Conservation (phyloP, 2,888 invertebrate species). For the Ferdinandea cuprea region DNA sequence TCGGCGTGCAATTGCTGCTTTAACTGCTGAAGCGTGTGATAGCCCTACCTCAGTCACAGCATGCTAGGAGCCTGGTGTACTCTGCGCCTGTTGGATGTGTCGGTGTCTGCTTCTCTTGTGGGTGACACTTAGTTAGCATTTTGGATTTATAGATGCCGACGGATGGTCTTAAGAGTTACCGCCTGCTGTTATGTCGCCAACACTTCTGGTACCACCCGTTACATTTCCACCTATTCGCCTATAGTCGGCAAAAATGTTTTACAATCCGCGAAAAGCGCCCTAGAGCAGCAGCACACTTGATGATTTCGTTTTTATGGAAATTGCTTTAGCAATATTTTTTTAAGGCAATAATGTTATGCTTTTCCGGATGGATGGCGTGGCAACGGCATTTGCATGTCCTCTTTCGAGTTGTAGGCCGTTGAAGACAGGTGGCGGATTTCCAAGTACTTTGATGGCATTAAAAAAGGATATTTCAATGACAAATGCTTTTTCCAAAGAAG, state of each 20-base stretch:
- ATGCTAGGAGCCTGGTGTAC: constrained; percentile 1
- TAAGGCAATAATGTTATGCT: neutral
- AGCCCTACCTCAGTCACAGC: constrained; percentile 20
- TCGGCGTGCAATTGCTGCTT: constrained; percentile 19
- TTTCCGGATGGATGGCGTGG: constrained; percentile 29
- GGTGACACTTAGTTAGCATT: constrained; percentile 20
- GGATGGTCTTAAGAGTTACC: constrained; percentile 31
- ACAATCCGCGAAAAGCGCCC: constrained; percentile 30
- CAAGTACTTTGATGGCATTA: constrained; percentile 44
- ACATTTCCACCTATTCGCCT: neutral
- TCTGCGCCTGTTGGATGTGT: neutral
- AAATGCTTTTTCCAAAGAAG: too few relatives aligned
- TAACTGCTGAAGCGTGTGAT: constrained; percentile 25
- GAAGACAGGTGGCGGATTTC: constrained; percentile 46
- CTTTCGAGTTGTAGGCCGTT: constrained; percentile 24
- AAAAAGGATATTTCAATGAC: constrained; percentile 22
- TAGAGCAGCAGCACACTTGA: constrained; percentile 20
- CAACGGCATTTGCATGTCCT: constrained; percentile 15
- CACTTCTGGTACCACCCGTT: constrained; percentile 14
- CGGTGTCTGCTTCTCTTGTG: neutral
- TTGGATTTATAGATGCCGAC: constrained; percentile 22
- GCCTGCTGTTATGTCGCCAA: constrained; percentile 32
- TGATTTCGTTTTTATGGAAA: constrained; percentile 48
- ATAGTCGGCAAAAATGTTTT: constrained; percentile 34
- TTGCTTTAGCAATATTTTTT: constrained; percentile 17